These are phyloP conservation scores for Aphaenogaster floridana DNA, from an alignment of 1,140 invertebrate genomes.

Conservation along the genomic window DNA sequence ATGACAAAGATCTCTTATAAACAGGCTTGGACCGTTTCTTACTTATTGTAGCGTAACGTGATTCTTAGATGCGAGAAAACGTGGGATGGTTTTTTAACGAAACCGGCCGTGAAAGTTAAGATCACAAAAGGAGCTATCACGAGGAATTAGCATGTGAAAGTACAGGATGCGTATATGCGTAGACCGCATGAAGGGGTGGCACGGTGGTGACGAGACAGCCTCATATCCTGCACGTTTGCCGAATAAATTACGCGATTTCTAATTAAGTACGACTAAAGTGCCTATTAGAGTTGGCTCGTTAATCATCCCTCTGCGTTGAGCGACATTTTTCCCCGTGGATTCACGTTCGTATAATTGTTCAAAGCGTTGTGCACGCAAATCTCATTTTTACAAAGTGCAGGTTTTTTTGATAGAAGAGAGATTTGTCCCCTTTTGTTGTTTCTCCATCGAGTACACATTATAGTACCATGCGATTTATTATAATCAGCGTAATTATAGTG, in stretches of 20 bases:
- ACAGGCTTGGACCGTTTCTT: background rate
- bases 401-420: background rate
- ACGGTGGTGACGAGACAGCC: constrained; percentile 16
- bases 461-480: background rate
- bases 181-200: background rate
- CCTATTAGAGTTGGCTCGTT: constrained; percentile 70
- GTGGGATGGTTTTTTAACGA: background rate
- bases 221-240: constrained; percentile 56
- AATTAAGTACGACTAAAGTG: constrained; percentile 73
- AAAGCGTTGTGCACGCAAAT: constrained; percentile 43
- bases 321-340: constrained; percentile 63
- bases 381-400: constrained; percentile 23
- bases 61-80: constrained; percentile 4
- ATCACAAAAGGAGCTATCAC: background rate
- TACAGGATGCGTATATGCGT: background rate
- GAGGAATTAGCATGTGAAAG: constrained; percentile 64
- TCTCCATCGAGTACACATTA: background rate
- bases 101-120: background rate
- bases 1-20: background rate
- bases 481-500: constrained; percentile 13
- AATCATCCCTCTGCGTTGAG: constrained; percentile 61
- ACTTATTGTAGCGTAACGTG: background rate
- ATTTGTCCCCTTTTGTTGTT: background rate
- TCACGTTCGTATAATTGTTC: constrained; percentile 47
- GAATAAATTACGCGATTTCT: constrained; percentile 76